These are phyloP conservation scores for Cyprinodon diabolis DNA, from an alignment of 2,797 vertebrate species.

Conservation along the genomic window DNA sequence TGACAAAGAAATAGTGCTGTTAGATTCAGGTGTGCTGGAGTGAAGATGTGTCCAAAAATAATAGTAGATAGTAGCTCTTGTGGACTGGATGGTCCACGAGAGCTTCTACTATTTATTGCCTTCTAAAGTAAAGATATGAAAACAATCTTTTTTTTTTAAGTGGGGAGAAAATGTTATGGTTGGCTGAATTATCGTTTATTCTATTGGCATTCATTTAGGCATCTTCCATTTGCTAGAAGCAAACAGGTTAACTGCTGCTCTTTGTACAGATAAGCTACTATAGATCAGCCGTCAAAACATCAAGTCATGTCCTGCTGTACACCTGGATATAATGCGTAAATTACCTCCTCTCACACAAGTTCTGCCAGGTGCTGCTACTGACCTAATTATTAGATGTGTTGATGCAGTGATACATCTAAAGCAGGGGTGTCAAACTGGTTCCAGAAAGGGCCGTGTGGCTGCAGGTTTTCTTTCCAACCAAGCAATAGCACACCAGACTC, in stretches of 20 bases:
- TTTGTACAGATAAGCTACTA: neutral
- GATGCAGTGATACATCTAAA: neutral
- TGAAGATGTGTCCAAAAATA: no score
- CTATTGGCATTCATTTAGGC: no score
- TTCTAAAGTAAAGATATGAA: neutral
- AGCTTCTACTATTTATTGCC: neutral
- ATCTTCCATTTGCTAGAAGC: neutral
- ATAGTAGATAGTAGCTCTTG: no score
- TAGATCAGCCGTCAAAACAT: neutral
- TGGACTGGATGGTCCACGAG: no score
- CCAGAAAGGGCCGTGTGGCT: no score
- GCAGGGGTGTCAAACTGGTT: no score
- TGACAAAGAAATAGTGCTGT: no score
- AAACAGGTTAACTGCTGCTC: neutral
- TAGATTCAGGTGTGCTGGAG: no score
- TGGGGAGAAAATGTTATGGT: neutral
- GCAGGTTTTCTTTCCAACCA: no score
- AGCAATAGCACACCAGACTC: no score
- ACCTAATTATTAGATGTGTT: neutral
- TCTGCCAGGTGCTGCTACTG: neutral
- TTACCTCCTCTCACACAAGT: neutral
- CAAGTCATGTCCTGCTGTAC: neutral
- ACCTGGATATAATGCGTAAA: neutral
- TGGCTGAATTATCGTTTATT: neutral
- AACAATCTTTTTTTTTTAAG: neutral